phyloP scores from a whole-genome alignment of 2,888 invertebrate genomes.

The Vanessa cardui region DNA sequence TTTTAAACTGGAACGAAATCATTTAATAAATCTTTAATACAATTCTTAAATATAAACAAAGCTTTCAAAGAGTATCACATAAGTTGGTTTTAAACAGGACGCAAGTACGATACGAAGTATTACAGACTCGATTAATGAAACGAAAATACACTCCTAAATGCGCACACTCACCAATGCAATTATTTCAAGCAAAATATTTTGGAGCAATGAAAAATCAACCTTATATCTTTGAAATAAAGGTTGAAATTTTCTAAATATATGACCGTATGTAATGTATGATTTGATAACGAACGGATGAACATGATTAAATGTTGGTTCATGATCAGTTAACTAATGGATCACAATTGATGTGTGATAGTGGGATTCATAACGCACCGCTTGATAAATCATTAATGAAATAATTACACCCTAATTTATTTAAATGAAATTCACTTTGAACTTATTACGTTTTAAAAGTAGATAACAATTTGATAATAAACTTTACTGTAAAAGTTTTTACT shows the following conservation, averaged over 20 bases:
- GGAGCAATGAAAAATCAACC: neutral
- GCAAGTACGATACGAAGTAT: too few relatives aligned
- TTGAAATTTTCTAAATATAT: neutral
- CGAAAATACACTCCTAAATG: too few relatives aligned
- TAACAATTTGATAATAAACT: too few relatives aligned
- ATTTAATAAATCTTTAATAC: too few relatives aligned
- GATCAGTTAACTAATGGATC: conserved; percentile 2
- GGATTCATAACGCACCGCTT: neutral
- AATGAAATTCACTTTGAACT: too few relatives aligned
- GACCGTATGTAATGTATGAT: neutral
- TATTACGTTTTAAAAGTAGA: too few relatives aligned
- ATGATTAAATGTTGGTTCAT: neutral
- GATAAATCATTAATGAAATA: neutral
- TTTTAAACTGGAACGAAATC: too few relatives aligned
- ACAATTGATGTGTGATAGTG: neutral
- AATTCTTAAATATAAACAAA: too few relatives aligned
- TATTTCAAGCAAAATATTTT: neutral
- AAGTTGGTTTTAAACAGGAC: too few relatives aligned
- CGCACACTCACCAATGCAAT: neutral
- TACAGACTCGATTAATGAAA: too few relatives aligned
- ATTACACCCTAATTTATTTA: neutral
- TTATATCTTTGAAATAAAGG: neutral
- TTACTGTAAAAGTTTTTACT: too few relatives aligned
- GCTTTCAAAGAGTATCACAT: too few relatives aligned
- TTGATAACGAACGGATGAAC: neutral